Conservation (phyloP, 2,888 invertebrate genomes). For the Trachelus iudaicus region DNA sequence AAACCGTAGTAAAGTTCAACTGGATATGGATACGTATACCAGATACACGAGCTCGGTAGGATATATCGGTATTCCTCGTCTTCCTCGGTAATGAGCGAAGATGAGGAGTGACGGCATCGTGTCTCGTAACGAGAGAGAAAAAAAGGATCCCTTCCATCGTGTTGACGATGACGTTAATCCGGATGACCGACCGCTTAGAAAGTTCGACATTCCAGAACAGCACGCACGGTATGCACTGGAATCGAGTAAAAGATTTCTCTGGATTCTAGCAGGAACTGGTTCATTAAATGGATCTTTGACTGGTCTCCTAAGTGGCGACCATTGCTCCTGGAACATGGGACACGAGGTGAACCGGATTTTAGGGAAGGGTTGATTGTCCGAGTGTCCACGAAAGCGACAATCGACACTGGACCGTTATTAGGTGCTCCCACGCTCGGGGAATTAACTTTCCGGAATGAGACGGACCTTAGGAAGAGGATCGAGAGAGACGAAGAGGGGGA, state of each 20-base stretch:
- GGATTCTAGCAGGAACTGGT: not conserved
- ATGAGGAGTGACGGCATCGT: not conserved
- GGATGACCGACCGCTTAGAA: not conserved
- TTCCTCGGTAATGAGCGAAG: not conserved
- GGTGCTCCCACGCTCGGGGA: not conserved
- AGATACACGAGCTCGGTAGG: not conserved
- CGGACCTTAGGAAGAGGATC: not conserved
- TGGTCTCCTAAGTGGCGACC: not conserved
- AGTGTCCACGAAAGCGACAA: not conserved
- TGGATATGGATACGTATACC: not conserved
- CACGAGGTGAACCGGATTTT: not conserved
- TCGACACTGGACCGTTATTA: not conserved
- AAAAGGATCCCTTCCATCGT: not conserved
- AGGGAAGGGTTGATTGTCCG: not conserved
- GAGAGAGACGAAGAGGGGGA: not conserved
- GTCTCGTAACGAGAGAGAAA: not conserved
- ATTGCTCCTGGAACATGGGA: not conserved
- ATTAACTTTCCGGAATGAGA: not conserved
- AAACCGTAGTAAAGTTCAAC: not conserved
- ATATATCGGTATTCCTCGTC: not conserved
- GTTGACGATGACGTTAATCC: not conserved
- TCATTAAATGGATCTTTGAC: not conserved
- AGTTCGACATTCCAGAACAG: not conserved
- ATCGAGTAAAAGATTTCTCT: not conserved
- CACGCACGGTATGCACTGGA: not conserved